Percentiles rank a stretch among this genome's conserved stretches.
Evolutionary conservation across 2,113 vertebrate genomes (phyloP).

Genomic region (Corythornis cristatus): DNA sequence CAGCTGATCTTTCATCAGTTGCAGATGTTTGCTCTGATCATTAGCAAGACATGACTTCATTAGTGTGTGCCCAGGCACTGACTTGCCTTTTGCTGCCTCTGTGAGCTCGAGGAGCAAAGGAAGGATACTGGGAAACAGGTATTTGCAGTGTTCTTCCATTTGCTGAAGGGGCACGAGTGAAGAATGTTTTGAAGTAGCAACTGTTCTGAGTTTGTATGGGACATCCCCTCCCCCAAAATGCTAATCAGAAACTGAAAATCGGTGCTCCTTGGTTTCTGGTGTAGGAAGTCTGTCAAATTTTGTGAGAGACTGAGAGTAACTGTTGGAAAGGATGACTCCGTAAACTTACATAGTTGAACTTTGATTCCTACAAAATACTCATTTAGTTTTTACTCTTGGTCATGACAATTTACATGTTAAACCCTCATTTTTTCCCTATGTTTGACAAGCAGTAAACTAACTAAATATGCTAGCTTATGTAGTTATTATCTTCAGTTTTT

Average conservation of each 20-base stretch:
- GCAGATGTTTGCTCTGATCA: not conserved
- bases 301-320: not conserved
- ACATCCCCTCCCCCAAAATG: not conserved
- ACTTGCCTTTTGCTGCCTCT: not conserved
- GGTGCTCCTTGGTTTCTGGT: not conserved
- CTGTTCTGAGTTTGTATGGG: not conserved
- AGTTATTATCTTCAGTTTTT: constrained; percentile 36
- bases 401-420: constrained; percentile 42
- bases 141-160: not conserved
- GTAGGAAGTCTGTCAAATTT: not conserved
- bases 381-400: constrained; percentile 29
- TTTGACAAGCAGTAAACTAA: constrained; percentile 59
- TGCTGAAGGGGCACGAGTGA: not conserved
- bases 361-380: not conserved
- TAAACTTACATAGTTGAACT: not conserved
- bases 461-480: constrained; percentile 54
- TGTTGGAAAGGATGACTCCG: not conserved
- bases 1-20: not conserved
- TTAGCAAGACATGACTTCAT: not conserved
- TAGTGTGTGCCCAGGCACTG: not conserved
- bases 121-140: not conserved
- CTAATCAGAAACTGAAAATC: not conserved
- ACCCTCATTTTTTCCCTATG: constrained; percentile 27
- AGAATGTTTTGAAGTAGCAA: not conserved
- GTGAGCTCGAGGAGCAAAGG: not conserved